phyloP scores from a whole-genome alignment of 2,797 vertebrate genomes.

The Clarias fuscus region DNA sequence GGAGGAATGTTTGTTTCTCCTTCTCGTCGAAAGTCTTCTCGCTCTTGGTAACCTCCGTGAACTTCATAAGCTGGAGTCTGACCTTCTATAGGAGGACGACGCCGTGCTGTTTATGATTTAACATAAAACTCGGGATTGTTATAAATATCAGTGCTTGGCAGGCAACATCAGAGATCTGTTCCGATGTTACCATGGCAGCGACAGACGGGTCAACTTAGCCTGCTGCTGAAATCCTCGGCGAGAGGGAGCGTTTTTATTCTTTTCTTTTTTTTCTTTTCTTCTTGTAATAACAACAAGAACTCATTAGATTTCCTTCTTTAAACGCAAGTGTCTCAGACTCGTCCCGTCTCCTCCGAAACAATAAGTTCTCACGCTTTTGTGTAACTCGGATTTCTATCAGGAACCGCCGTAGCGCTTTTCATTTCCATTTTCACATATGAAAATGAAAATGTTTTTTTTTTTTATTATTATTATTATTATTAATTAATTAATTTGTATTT shows the following conservation, averaged over 20 bases:
- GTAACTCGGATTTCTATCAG: not conserved
- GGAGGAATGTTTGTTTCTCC: not conserved
- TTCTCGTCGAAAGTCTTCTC: not conserved
- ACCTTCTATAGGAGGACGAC: slow-evolving; percentile 33
- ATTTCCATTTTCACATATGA: not conserved
- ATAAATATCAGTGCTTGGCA: slow-evolving; percentile 56
- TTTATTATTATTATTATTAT: not conserved
- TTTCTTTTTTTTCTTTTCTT: not conserved
- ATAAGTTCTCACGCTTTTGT: not conserved
- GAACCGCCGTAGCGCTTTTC: not conserved
- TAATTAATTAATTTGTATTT: too few species aligned
- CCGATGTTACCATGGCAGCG: slow-evolving; percentile 59
- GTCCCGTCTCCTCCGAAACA: slow-evolving; percentile 9
- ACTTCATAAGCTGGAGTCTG: slow-evolving; percentile 10
- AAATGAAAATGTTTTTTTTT: not conserved
- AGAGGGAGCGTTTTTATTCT: slow-evolving; percentile 34
- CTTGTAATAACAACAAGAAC: slow-evolving; percentile 51
- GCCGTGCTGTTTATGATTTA: slow-evolving; percentile 40
- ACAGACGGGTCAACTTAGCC: slow-evolving; percentile 54
- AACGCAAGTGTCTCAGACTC: slow-evolving; percentile 21
- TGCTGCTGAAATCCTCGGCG: slow-evolving; percentile 45
- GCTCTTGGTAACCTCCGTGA: not conserved
- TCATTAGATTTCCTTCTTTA: slow-evolving; percentile 47
- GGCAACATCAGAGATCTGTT: slow-evolving; percentile 45
- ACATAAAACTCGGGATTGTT: slow-evolving; percentile 43